Evolutionary conservation across 2,113 vertebrate genomes (phyloP).

Genomic region (Astur gentilis): DNA sequence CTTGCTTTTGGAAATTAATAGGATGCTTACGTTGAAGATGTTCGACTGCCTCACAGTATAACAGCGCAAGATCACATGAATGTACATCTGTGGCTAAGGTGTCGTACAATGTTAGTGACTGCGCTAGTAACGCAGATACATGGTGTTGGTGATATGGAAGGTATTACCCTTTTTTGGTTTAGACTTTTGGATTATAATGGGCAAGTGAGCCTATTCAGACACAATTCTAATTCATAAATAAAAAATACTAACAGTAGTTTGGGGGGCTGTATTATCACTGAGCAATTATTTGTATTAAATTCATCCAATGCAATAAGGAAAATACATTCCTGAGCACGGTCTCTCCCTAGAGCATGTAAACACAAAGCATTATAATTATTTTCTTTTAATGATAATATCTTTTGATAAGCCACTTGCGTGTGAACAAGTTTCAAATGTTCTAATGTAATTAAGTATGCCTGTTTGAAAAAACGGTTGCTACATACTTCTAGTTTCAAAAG

Average conservation of each 20-base stretch:
- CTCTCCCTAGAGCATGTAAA: not conserved
- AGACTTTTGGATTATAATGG: not conserved
- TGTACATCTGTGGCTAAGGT: slow-evolving; percentile 81
- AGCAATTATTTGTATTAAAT: not conserved
- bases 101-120: slow-evolving; percentile 72
- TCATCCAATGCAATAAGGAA: not conserved
- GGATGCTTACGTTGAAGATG: not conserved
- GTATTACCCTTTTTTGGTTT: slow-evolving; percentile 33
- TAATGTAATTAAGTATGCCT: not conserved
- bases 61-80: slow-evolving; percentile 76
- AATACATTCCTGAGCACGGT: not conserved
- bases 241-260: not conserved
- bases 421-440: not conserved
- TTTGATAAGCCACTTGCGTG: not conserved
- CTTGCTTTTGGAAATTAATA: slow-evolving; percentile 35
- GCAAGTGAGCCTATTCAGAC: not conserved
- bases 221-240: not conserved
- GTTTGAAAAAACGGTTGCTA: not conserved
- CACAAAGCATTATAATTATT: not conserved
- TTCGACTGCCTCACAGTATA: slow-evolving; percentile 16
- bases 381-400: not conserved
- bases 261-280: not conserved
- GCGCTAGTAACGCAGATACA: slow-evolving; percentile 72
- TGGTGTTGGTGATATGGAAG: slow-evolving; percentile 59
- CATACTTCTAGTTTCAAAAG: not conserved